phyloP scores from a whole-genome alignment of 2,113 vertebrate species.

The Ctenomys sociabilis region DNA sequence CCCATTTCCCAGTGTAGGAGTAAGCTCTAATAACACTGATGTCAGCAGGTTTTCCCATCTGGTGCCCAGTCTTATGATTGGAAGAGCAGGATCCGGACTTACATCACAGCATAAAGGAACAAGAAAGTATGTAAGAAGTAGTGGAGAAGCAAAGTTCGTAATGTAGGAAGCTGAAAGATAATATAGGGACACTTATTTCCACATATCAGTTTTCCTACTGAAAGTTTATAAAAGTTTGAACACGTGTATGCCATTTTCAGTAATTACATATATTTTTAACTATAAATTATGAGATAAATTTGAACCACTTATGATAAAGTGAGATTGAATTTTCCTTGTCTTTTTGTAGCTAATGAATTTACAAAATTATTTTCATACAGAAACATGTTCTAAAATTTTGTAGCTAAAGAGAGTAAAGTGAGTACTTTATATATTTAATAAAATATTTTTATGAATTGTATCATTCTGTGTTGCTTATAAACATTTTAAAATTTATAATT shows the following conservation, averaged over 20 bases:
- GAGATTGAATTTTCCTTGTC: background rate
- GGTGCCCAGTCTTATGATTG: background rate
- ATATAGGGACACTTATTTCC: background rate
- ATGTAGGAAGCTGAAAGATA: background rate
- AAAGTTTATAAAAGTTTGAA: slow-evolving; percentile 16
- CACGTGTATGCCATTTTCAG: background rate
- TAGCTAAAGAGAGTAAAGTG: background rate
- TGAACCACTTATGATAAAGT: background rate
- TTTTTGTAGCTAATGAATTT: background rate
- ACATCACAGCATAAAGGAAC: background rate
- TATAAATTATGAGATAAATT: slow-evolving; percentile 17
- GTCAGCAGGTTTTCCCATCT: background rate
- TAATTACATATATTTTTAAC: slow-evolving; percentile 25
- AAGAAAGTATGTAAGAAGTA: background rate
- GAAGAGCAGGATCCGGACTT: background rate
- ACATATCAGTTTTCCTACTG: background rate
- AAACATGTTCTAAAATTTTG: background rate
- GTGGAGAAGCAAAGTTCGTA: background rate
- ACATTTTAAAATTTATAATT: background rate
- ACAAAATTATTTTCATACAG: background rate
- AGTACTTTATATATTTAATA: background rate
- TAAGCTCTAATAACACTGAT: background rate
- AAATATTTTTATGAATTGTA: background rate
- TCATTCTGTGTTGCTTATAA: background rate
- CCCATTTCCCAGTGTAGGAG: background rate